A percentile compares a stretch with the other conserved stretches of the same genome.
These are phyloP conservation scores for Oeneis ivallda DNA, from an alignment of 2,888 invertebrate genomes.

Conservation along the genomic window DNA sequence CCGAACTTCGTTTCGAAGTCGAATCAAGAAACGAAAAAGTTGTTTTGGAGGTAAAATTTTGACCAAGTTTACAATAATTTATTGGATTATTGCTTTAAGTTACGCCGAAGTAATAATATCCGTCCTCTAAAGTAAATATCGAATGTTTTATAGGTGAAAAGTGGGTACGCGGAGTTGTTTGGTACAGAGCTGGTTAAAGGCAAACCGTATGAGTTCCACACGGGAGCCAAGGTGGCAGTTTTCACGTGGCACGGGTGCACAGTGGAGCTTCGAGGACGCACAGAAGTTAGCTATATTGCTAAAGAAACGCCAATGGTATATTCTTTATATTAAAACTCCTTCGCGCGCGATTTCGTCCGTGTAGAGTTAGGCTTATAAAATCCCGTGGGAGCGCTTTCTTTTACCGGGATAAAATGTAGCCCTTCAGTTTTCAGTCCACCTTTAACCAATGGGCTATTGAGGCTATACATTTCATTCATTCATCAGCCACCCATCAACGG, in stretches of 20 bases:
- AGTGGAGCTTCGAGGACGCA: conserved; percentile 91
- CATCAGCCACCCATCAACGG: too few relatives aligned
- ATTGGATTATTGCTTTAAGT: not conserved
- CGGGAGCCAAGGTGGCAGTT: conserved; percentile 96
- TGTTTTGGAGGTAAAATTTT: conserved; percentile 84
- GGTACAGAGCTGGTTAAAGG: conserved; percentile 97
- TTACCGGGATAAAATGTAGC: too few relatives aligned
- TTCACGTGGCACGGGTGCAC: conserved; percentile 98
- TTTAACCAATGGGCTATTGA: too few relatives aligned
- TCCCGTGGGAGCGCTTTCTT: too few relatives aligned
- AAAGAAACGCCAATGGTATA: conserved; percentile 97
- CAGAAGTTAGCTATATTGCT: conserved; percentile 96
- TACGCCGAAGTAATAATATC: not conserved
- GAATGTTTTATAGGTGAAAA: conserved; percentile 84
- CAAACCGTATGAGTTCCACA: conserved; percentile 93
- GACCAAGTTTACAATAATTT: not conserved
- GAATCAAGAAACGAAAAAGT: conserved; percentile 93
- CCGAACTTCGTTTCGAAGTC: conserved; percentile 96
- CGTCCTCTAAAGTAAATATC: not conserved
- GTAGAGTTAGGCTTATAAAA: too few relatives aligned
- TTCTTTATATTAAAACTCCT: not conserved
- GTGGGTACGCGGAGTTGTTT: conserved; percentile 97
- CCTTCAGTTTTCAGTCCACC: too few relatives aligned
- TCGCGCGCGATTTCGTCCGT: too few relatives aligned
- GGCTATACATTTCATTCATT: too few relatives aligned